Evolutionary conservation across 2,113 vertebrate species (phyloP).

Genomic region (Halcyon senegalensis): DNA sequence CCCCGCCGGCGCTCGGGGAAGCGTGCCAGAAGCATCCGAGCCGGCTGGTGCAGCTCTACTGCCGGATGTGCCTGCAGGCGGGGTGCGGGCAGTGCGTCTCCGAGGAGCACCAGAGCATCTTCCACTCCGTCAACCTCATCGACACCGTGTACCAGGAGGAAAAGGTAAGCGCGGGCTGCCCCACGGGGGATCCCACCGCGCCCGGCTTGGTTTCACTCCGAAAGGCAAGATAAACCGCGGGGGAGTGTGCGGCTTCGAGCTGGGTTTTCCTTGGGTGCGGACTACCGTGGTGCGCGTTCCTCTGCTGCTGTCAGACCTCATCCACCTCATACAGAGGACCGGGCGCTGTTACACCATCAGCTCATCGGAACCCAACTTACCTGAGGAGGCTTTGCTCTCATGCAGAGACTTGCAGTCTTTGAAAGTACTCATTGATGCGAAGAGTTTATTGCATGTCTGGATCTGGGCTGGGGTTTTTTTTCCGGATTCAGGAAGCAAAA

Average conservation of each 20-base stretch:
- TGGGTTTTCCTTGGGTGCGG: rapidly evolving
- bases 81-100: constrained; percentile 71
- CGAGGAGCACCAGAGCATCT: constrained; percentile 67
- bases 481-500: background rate
- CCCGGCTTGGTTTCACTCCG: too few species aligned
- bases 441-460: background rate
- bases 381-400: background rate
- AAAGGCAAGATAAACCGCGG: rapidly evolving
- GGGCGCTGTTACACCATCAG: rapidly evolving
- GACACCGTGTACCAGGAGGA: constrained; percentile 73
- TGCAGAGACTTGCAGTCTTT: background rate
- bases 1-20: background rate
- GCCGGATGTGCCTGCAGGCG: constrained; percentile 62
- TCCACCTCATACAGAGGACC: rapidly evolving
- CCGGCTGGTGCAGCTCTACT: constrained; percentile 66
- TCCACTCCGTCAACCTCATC: constrained; percentile 73
- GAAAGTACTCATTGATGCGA: background rate
- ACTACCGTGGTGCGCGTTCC: rapidly evolving
- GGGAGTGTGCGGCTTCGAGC: background rate
- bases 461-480: background rate
- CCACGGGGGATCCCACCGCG: rapidly evolving
- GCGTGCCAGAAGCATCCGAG: constrained; percentile 58
- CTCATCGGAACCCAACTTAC: background rate
- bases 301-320: rapidly evolving
- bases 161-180: constrained; percentile 38